phyloP scores from a whole-genome alignment of 1,140 invertebrate genomes.

The Pseudomyrmex dendroicus region DNA sequence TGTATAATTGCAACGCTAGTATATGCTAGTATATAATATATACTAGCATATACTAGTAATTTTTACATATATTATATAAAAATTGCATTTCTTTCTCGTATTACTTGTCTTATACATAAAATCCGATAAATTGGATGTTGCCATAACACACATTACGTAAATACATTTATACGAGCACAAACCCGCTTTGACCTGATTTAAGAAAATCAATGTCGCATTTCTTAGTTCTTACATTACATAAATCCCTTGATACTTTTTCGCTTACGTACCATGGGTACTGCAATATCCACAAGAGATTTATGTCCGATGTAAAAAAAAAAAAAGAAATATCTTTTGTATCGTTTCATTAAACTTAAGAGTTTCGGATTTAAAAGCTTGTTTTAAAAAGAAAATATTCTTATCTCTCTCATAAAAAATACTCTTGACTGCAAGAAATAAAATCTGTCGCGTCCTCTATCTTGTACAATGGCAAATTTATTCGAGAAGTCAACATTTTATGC shows the following conservation, averaged over 20 bases:
- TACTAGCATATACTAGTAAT: background rate
- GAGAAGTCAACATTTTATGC: background rate
- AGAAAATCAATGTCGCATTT: constrained; percentile 55
- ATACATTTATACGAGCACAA: constrained; percentile 19
- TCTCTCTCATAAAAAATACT: too few relatives aligned
- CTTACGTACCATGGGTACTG: background rate
- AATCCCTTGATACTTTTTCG: constrained; percentile 17
- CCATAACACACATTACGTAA: constrained; percentile 29
- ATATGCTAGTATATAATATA: background rate
- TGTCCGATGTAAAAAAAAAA: background rate
- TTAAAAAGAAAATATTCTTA: too few relatives aligned
- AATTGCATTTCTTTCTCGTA: background rate
- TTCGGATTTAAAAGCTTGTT: background rate
- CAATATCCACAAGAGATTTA: background rate
- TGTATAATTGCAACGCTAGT: background rate
- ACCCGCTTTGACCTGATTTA: constrained; percentile 43
- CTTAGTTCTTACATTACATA: background rate
- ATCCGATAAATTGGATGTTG: background rate
- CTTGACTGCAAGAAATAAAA: too few relatives aligned
- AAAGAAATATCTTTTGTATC: too few relatives aligned
- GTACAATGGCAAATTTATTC: too few relatives aligned
- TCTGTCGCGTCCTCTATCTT: too few relatives aligned
- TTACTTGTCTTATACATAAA: background rate
- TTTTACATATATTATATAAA: background rate
- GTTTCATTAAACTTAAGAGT: constrained; percentile 6